phyloP scores from a whole-genome alignment of 2,797 vertebrate species.

The Anabacerthia variegaticeps region DNA sequence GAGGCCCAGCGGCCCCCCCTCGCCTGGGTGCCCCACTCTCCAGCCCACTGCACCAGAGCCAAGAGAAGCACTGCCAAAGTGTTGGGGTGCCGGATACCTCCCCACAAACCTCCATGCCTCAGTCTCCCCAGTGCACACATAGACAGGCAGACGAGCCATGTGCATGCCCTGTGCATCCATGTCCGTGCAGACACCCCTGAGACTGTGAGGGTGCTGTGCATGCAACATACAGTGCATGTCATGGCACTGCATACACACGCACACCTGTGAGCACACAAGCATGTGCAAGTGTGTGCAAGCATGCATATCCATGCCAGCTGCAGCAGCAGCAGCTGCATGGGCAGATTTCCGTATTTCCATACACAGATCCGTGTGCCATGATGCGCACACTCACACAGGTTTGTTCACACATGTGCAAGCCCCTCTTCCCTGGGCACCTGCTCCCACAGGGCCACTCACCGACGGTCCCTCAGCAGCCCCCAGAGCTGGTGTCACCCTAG shows the following conservation, averaged over 20 bases:
- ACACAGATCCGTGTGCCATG: rapidly evolving
- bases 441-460: rapidly evolving
- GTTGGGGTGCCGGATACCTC: rapidly evolving
- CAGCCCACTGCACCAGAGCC: background rate
- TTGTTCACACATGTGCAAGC: rapidly evolving
- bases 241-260: rapidly evolving
- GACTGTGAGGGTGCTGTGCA: rapidly evolving
- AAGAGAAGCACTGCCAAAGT: background rate
- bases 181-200: rapidly evolving
- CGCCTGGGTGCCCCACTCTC: rapidly evolving
- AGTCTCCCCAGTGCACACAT: background rate
- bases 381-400: rapidly evolving
- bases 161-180: rapidly evolving
- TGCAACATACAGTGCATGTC: rapidly evolving
- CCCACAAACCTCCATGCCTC: background rate
- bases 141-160: rapidly evolving
- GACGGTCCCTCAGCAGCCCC: background rate
- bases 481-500: background rate
- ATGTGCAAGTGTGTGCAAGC: rapidly evolving
- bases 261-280: rapidly evolving
- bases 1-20: background rate
- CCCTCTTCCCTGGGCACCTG: background rate
- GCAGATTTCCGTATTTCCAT: background rate
- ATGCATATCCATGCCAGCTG: rapidly evolving
- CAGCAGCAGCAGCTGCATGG: background rate